phyloP scores from a whole-genome alignment of 2,113 vertebrate genomes.

The Bagarius yarrelli region DNA sequence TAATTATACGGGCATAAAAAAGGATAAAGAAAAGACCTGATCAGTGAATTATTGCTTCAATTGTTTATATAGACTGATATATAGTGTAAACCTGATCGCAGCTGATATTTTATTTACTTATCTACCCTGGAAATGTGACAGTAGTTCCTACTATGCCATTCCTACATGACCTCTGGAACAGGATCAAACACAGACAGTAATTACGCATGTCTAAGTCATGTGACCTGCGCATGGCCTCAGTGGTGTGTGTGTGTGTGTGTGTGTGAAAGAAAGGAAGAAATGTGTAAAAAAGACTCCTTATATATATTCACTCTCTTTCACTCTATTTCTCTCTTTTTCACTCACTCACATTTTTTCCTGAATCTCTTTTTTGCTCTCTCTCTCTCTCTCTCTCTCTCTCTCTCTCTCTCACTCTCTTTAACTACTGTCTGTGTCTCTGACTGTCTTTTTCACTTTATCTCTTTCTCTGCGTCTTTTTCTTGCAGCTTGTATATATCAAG shows the following conservation, averaged over 20 bases:
- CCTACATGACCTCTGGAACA: constrained; percentile 16
- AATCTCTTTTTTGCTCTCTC: no score
- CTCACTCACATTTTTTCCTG: constrained; percentile 25
- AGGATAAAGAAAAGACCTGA: no score
- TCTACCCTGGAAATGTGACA: background rate
- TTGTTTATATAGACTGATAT: no score
- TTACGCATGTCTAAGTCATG: constrained; percentile 40
- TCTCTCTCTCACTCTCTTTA: constrained; percentile 29
- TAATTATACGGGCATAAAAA: no score
- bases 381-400: background rate
- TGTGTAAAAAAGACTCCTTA: background rate
- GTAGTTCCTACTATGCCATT: constrained; percentile 11
- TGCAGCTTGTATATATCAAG: constrained; percentile 63
- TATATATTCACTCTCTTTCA: background rate
- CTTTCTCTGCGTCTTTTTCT: constrained; percentile 12
- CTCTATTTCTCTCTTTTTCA: background rate
- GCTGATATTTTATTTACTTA: background rate
- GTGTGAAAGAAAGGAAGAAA: background rate
- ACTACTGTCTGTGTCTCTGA: constrained; percentile 29
- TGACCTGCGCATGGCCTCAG: constrained; percentile 31
- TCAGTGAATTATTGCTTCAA: no score
- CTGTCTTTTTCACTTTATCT: no score
- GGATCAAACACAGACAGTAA: constrained; percentile 37
- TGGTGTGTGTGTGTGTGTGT: constrained; percentile 23
- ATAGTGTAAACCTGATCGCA: background rate